Evolutionary conservation across 2,888 invertebrate genomes (phyloP), one percentile per base, ranked within the genome.

Genomic region (Piscicola geometra): DNA sequence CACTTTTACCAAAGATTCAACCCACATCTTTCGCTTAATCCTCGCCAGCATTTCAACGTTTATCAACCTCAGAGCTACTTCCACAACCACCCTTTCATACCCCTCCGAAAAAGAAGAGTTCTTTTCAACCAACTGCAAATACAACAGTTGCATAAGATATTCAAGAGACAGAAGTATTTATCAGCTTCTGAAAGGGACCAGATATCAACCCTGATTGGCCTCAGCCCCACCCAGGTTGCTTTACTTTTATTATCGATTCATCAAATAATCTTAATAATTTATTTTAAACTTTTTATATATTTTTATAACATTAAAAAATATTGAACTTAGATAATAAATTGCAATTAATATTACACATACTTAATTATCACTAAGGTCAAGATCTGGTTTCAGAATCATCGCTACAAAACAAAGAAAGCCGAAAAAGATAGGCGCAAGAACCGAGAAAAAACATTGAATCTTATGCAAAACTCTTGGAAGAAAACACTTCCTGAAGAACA

Each of bases 321-420:
- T n/a, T n/a, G n/a, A n/a, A n/a, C n/a, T n/a, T n/a, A n/a, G n/a
- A n/a, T n/a, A n/a, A n/a, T n/a, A n/a, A n/a, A n/a, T n/a, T n/a
- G n/a, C n/a, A n/a, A n/a, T n/a, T n/a, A n/a, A n/a, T n/a, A n/a
- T n/a, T n/a, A n/a, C n/a, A n/a, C n/a, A n/a, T n/a, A n/a, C n/a
- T n/a, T n/a, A n/a, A n/a, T n/a, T 25, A 25, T 70, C 32, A 28
- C 21, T 15, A 30, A 72, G 72, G 72, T 72, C 21, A 77, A 77
- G 68, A 77, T 75, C 70, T 76, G 76, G 77, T 77, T 77, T 35
- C 77, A 77, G 47, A 77, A 77, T 66, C 77, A 77, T 35, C 77
- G 77, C 35, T 77, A 77, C 76, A 77, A 77, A 73, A 77, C 77
- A 21, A 77, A 77, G 50, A 76, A 76, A 66, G 77, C 77, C 5